Conservation (phyloP, 2,888 invertebrate species). For the Drosophila nr. perissopoda region DNA sequence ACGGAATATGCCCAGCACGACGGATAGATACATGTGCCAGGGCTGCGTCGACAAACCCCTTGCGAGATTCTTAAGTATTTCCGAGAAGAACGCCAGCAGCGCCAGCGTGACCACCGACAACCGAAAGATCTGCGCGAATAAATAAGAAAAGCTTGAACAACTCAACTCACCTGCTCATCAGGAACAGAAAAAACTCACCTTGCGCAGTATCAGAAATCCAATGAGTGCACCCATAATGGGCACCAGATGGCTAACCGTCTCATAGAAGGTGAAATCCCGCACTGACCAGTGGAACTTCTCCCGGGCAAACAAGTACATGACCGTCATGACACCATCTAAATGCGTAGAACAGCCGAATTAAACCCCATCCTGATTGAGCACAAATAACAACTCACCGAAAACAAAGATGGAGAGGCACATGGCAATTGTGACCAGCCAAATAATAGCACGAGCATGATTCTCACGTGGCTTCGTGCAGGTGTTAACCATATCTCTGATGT, state of each 20-base stretch:
- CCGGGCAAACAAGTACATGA: slow-evolving; percentile 88
- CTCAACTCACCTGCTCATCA: background rate
- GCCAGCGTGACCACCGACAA: slow-evolving; percentile 82
- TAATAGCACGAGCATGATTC: slow-evolving; percentile 80
- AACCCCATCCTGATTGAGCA: background rate
- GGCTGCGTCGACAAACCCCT: slow-evolving; percentile 77
- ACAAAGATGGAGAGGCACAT: slow-evolving; percentile 82
- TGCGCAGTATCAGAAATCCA: slow-evolving; percentile 87
- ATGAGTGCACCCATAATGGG: slow-evolving; percentile 87
- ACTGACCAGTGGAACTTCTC: slow-evolving; percentile 89
- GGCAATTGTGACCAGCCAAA: slow-evolving; percentile 82
- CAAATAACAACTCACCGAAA: slow-evolving; percentile 68
- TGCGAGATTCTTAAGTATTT: slow-evolving; percentile 73
- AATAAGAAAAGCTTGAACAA: background rate
- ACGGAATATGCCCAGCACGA: slow-evolving; percentile 74
- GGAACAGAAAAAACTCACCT: slow-evolving; percentile 62
- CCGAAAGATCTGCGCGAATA: slow-evolving; percentile 68
- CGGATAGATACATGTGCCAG: slow-evolving; percentile 82
- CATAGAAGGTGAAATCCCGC: slow-evolving; percentile 87
- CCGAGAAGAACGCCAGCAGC: slow-evolving; percentile 78
- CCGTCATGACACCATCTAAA: slow-evolving; percentile 81
- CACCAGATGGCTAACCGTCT: slow-evolving; percentile 86
- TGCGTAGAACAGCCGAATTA: background rate
- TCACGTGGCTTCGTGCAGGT: slow-evolving; percentile 82
- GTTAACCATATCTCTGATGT: slow-evolving; percentile 81